A percentile compares a stretch with the other conserved stretches of the same genome.
Conservation (phyloP, 2,797 vertebrate genomes). For the Synaphobranchus kaupii region DNA sequence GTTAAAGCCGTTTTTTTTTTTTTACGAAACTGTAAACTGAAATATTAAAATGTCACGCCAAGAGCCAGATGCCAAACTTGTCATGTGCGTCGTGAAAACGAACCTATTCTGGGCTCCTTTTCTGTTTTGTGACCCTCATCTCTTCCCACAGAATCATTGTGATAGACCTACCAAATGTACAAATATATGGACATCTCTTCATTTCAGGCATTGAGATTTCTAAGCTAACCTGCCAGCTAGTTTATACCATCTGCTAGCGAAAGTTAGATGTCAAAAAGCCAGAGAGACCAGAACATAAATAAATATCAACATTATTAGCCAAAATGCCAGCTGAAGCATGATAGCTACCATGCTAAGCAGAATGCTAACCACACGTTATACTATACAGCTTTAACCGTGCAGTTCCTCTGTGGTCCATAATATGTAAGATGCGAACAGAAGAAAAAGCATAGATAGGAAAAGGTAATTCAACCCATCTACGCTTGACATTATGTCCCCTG, state of each 20-base stretch:
- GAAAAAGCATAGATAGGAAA: not conserved
- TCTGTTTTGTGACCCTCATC: not conserved
- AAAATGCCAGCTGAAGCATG: not conserved
- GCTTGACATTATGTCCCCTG: not conserved
- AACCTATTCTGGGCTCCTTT: not conserved
- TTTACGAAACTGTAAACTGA: constrained; percentile 10
- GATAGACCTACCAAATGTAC: not conserved
- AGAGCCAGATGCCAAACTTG: not conserved
- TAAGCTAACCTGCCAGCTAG: not conserved
- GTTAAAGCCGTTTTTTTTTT: not conserved
- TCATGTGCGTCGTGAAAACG: not conserved
- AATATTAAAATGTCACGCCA: not conserved
- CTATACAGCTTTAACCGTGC: not conserved
- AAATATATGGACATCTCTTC: not conserved
- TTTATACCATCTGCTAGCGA: not conserved
- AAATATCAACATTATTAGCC: not conserved
- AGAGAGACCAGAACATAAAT: not conserved
- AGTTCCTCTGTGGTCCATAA: not conserved
- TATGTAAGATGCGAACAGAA: not conserved
- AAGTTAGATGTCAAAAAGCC: not conserved
- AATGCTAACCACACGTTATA: not conserved
- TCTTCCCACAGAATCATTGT: not conserved
- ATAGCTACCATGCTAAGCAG: not conserved
- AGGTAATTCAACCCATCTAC: not conserved
- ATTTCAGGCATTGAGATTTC: not conserved